Evolutionary conservation across 2,113 vertebrate species (phyloP).

Genomic region (Notothenia coriiceps): DNA sequence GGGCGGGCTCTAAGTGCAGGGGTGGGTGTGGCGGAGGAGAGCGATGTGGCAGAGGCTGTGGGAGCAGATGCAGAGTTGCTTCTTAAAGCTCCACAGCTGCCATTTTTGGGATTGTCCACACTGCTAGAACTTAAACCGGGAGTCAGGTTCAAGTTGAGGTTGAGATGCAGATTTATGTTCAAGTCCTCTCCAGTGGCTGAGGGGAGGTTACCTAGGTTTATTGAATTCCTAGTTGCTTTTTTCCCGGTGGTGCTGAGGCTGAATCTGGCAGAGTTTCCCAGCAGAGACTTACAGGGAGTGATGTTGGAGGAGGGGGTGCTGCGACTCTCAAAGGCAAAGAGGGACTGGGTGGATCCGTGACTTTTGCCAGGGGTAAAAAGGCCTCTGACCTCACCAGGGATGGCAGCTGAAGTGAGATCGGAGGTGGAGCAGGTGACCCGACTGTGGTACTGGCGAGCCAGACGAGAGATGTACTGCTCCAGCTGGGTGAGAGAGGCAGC

Average conservation of each 20-base stretch:
- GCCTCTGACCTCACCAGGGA: conserved; percentile 32
- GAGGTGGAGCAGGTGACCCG: conserved; percentile 56
- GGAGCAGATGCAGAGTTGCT: conserved; percentile 61
- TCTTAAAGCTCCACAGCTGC: conserved; percentile 66
- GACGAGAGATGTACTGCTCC: conserved; percentile 85
- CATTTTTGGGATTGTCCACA: conserved; percentile 70
- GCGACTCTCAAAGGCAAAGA: conserved; percentile 79
- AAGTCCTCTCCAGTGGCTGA: conserved; percentile 85
- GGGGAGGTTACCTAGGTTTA: conserved; percentile 86
- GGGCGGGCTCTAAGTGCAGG: conserved; percentile 83
- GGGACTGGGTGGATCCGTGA: conserved; percentile 82
- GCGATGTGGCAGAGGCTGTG: conserved; percentile 67
- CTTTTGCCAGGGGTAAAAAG: conserved; percentile 68
- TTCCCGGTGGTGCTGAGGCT: conserved; percentile 79
- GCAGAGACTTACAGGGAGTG: conserved; percentile 81
- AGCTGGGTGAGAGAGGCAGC: conserved; percentile 75
- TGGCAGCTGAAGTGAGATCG: conserved; percentile 52
- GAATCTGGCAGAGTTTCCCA: conserved; percentile 82
- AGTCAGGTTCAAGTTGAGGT: conserved; percentile 83
- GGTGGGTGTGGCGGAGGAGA: conserved; percentile 71
- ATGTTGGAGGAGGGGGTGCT: conserved; percentile 60
- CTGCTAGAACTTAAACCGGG: conserved; percentile 75
- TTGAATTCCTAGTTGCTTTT: conserved; percentile 84
- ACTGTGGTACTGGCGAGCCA: conserved; percentile 82
- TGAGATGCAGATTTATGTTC: conserved; percentile 85